Evolutionary conservation across 2,797 vertebrate genomes (phyloP), one percentile per base, ranked within the genome.

Genomic region (Apogon talboti): DNA sequence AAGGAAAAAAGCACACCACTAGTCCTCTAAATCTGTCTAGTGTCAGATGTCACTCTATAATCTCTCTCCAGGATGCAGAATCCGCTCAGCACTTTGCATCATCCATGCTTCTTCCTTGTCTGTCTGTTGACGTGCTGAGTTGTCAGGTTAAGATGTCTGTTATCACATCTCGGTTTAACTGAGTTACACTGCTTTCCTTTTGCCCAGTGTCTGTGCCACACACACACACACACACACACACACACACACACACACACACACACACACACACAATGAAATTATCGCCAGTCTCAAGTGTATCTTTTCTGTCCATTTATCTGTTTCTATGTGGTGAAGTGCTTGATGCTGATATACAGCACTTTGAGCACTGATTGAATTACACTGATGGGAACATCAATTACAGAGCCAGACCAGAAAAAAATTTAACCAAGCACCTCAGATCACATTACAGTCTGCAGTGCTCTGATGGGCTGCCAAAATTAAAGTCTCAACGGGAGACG

Each of bases 301-400:
- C 71, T 88, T 90, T 88, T 85, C 86, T 82, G 82, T 87, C 87
- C 85, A 87, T 89, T 89, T 91, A 83, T 76, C 78, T 61, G 62
- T 75, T 83, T 82, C 68, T 71, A 60, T 85, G 81, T 87, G 82
- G 76, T 83, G 78, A 90, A 89, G 84, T 84, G 80, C 81, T 88
- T 78, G 81, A 77, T 70, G 71, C 80, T 83, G 84, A 90, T 87
- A 83, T 88, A 78, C 79, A 87, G 84, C 81, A 86, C 83, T 91
- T 88, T 84, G 58, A 83, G 79, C 63, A 66, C 28, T 87, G 86
- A 91, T 90, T 86, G 82, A 89, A 90, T 91, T 89, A 89, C 88
- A 87, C 83, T 87, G 81, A 91, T 89, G 86, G 86, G 78, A 83
- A 80, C 88, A 89, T 89, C 81, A 90, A 87, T 88, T 87, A 86